Evolutionary conservation across 2,797 vertebrate genomes (phyloP), one percentile per base, ranked within the genome.

Genomic region (Podarcis siculus): DNA sequence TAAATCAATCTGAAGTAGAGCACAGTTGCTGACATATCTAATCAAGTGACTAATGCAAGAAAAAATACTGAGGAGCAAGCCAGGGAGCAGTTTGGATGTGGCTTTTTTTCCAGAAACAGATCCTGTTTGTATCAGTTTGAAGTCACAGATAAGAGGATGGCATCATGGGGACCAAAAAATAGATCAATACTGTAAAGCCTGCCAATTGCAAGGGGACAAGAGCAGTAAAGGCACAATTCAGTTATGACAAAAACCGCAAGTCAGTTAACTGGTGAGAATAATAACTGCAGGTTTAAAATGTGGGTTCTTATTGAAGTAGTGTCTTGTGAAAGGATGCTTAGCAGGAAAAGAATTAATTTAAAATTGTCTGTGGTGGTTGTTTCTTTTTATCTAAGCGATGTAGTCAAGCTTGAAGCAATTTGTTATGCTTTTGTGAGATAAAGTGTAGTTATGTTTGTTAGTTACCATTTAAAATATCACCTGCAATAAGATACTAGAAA

Each of bases 1-100:
- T 93, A 93, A 85, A 86, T 90, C 85, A 91, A 72, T 19, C 61
- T 0, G 85, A 89, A 83, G 82, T 55, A 87, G 27, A 73, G 79
- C 49, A 86, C 37, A 35, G 39, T 73, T 79, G 81, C 55, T 87
- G 89, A 87, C 89, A 89, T 83, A 87, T 87, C 58, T 35, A 72
- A 67, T 49, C 77, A 66, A 93, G 87, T 82, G 42, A 80, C 58
- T 90, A 87, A 90, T 91, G 13, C 0, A n/a, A 89, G 39, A 37
- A 88, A 84, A 86, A 79, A 27, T 1, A 72, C 17, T 78, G 91
- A 13, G 69, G 88, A 78, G 64, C 75, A 21, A 0, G 0, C 15
- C 30, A 0, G 0, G 30, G 10, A 88, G 45, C 1, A 32, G 71
- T 49, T 81, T 84, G 45, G 42, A 17, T 0, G 27, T 6, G 6